Evolutionary conservation across 2,888 invertebrate genomes (phyloP).

Genomic region (Eupeodes luniger): DNA sequence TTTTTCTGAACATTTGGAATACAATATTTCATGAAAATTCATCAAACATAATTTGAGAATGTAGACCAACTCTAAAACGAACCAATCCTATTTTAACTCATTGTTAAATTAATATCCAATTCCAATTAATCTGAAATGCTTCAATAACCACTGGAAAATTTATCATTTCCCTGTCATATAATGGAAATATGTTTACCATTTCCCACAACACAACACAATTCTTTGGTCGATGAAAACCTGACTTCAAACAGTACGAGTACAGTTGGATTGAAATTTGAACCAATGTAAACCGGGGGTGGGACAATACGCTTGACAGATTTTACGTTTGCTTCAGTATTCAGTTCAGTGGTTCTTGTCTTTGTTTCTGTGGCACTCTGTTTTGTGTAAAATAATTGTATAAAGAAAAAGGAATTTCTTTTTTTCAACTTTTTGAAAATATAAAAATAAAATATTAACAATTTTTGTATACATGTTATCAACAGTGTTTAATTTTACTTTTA

Average conservation of each 20-base stretch:
- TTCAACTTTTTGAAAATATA: not conserved
- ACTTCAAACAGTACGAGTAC: not conserved
- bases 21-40: no score
- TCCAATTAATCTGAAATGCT: no score
- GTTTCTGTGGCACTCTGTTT: slow-evolving; percentile 54
- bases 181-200: no score
- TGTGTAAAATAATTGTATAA: slow-evolving; percentile 42
- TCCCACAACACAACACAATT: no score
- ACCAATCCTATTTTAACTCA: no score
- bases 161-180: no score
- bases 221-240: not conserved
- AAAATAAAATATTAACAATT: slow-evolving; percentile 23
- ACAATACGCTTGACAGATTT: slow-evolving; percentile 64
- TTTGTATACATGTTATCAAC: slow-evolving; percentile 45
- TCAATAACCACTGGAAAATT: no score
- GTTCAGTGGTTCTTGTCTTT: slow-evolving; percentile 66
- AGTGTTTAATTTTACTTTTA: slow-evolving; percentile 4
- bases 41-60: no score
- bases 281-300: slow-evolving; percentile 9
- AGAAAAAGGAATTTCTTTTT: not conserved
- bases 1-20: no score
- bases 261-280: not conserved
- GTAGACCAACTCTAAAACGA: no score
- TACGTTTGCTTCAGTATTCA: slow-evolving; percentile 51
- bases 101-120: no score